These are phyloP conservation scores for Zaprionus lineosus DNA, from an alignment of 2,888 invertebrate genomes.

Conservation along the genomic window DNA sequence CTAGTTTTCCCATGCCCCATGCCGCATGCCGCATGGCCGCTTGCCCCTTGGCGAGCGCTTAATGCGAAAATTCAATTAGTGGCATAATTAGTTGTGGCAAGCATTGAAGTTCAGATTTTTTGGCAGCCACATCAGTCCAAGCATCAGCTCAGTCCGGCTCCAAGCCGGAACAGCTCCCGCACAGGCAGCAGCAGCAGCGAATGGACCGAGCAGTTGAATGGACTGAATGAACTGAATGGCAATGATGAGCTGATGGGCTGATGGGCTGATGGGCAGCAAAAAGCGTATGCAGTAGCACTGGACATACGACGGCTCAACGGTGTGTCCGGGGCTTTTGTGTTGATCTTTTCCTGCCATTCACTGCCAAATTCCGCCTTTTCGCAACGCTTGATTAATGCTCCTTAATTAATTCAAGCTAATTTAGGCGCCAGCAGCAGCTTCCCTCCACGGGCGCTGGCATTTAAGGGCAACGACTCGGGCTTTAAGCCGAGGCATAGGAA, in stretches of 20 bases:
- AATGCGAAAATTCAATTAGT: constrained; percentile 81
- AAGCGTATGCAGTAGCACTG: constrained; percentile 42
- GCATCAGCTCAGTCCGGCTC: too few species aligned
- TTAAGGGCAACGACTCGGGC: background rate
- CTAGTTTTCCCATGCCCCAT: constrained; percentile 2
- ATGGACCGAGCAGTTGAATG: too few species aligned
- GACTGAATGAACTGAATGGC: constrained; percentile 28
- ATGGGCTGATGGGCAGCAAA: too few species aligned
- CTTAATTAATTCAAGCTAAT: constrained; percentile 75
- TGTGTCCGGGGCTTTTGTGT: constrained; percentile 23
- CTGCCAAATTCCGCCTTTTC: constrained; percentile 49
- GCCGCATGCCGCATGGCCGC: constrained; percentile 5
- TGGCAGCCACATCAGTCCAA: constrained; percentile 31
- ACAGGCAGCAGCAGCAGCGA: background rate
- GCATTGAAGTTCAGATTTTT: constrained; percentile 76
- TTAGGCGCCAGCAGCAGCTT: constrained; percentile 47
- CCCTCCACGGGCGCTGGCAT: constrained; percentile 2
- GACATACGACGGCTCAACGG: constrained; percentile 18
- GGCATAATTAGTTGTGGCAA: constrained; percentile 81
- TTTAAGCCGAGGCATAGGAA: constrained; percentile 31
- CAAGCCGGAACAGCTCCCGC: background rate
- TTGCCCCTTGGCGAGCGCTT: constrained; percentile 58
- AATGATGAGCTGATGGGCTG: constrained; percentile 17
- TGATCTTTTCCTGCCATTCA: constrained; percentile 57
- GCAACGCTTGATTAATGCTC: constrained; percentile 72